Percentiles rank a stretch among this genome's conserved stretches.
These are phyloP conservation scores for Germaria angustata DNA, from an alignment of 2,888 invertebrate genomes.

Conservation along the genomic window DNA sequence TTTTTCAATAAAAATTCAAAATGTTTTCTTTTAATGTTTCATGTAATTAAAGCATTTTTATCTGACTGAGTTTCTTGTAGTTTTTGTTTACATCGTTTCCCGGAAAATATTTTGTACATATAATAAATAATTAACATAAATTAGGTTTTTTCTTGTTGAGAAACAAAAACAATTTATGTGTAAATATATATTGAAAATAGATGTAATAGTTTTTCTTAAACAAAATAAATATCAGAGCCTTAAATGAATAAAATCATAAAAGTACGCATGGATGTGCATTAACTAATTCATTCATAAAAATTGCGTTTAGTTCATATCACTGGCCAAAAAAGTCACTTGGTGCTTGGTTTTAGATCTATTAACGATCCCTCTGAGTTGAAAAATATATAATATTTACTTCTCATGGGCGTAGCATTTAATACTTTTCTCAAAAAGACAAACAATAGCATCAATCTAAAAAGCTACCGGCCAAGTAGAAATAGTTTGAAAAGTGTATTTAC, in stretches of 20 bases:
- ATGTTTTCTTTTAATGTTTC: neutral
- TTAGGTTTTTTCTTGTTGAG: slow-evolving; percentile 12
- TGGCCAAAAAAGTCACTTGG: too few species aligned
- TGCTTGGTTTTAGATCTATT: too few species aligned
- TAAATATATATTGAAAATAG: neutral
- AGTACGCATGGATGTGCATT: too few species aligned
- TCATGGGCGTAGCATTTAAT: too few species aligned
- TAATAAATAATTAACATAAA: slow-evolving; percentile 53
- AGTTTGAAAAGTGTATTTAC: too few species aligned
- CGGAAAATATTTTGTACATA: slow-evolving; percentile 14
- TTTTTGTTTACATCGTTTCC: slow-evolving; percentile 5
- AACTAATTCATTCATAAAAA: too few species aligned
- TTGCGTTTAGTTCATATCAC: too few species aligned
- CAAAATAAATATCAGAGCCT: neutral
- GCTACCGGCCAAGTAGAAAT: too few species aligned
- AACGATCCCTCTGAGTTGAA: too few species aligned
- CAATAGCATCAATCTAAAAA: too few species aligned
- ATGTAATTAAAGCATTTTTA: slow-evolving; percentile 27
- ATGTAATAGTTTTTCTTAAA: slow-evolving; percentile 1
- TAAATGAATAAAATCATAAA: slow-evolving; percentile 18
- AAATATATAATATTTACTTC: too few species aligned
- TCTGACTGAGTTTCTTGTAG: neutral
- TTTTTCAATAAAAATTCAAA: neutral
- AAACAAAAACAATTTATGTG: neutral
- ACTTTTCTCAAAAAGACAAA: too few species aligned